Evolutionary conservation across 2,797 vertebrate genomes (phyloP).

Genomic region (Enoplosus armatus): DNA sequence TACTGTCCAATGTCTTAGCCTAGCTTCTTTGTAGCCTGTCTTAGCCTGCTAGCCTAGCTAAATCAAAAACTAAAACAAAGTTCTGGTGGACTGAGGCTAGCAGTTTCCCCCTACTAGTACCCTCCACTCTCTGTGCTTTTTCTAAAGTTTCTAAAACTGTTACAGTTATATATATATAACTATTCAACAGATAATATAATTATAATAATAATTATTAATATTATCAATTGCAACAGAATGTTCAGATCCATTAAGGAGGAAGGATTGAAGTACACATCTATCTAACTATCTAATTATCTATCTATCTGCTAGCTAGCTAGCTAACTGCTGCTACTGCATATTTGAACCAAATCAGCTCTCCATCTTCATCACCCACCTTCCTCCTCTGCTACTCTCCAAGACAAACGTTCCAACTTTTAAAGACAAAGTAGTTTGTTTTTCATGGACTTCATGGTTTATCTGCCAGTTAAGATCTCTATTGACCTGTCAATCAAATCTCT

Average conservation of each 20-base stretch:
- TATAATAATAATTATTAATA: too few species aligned
- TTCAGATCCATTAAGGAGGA: slow-evolving; percentile 2
- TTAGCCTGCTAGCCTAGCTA: background rate
- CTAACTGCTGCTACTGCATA: slow-evolving; percentile 32
- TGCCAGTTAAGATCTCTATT: background rate
- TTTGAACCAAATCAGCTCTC: slow-evolving; percentile 35
- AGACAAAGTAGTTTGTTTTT: slow-evolving; percentile 4
- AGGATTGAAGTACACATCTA: background rate
- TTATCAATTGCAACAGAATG: background rate
- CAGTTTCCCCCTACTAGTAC: background rate
- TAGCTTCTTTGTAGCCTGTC: background rate
- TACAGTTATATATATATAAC: background rate
- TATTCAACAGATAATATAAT: too few species aligned
- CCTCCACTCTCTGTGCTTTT: slow-evolving; percentile 16
- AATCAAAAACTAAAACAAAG: background rate
- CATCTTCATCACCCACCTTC: slow-evolving; percentile 7
- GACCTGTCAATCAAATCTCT: slow-evolving; percentile 22
- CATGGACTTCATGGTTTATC: background rate
- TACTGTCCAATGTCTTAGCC: background rate
- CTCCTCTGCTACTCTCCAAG: slow-evolving; percentile 1
- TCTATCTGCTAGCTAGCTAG: slow-evolving; percentile 9
- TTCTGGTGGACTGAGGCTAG: background rate
- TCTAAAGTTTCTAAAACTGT: background rate
- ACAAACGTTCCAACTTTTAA: background rate
- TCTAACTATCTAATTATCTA: slow-evolving; percentile 17